Conservation (phyloP, 2,888 invertebrate species). For the Muschampia plurimacula region DNA sequence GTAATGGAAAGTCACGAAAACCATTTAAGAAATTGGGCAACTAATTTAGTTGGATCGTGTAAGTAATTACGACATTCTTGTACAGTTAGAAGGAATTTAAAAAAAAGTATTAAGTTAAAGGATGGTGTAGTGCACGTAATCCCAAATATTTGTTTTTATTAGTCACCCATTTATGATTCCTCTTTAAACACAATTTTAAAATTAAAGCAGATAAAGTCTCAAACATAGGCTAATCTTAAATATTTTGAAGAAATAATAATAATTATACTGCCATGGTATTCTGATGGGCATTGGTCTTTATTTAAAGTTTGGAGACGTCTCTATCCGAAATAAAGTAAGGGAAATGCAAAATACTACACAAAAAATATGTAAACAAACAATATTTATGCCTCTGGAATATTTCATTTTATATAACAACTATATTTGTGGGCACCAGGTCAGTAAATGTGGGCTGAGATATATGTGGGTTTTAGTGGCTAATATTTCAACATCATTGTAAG, state of each 20-base stretch:
- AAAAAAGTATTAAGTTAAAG: background rate
- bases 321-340: no score
- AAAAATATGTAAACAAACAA: background rate
- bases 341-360: no score
- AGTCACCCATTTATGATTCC: no score
- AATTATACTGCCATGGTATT: no score
- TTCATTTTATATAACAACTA: background rate
- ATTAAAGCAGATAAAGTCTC: no score
- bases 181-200: no score
- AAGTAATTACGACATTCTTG: slow-evolving; percentile 12
- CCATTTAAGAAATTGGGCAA: slow-evolving; percentile 9
- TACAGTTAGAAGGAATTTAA: slow-evolving; percentile 1
- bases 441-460: background rate
- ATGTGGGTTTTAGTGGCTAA: slow-evolving; percentile 2
- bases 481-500: slow-evolving; percentile 2
- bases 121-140: no score
- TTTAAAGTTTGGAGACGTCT: no score
- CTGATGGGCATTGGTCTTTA: no score
- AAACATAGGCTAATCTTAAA: no score
- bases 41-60: slow-evolving; percentile 15
- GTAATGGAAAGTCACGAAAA: slow-evolving; percentile 11
- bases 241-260: no score
- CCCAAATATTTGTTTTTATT: no score
- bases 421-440: background rate
- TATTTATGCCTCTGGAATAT: background rate